Percentiles rank a stretch among this genome's conserved stretches.
phyloP scores from a whole-genome alignment of 2,888 invertebrate genomes.

The Rhamnusium bicolor region DNA sequence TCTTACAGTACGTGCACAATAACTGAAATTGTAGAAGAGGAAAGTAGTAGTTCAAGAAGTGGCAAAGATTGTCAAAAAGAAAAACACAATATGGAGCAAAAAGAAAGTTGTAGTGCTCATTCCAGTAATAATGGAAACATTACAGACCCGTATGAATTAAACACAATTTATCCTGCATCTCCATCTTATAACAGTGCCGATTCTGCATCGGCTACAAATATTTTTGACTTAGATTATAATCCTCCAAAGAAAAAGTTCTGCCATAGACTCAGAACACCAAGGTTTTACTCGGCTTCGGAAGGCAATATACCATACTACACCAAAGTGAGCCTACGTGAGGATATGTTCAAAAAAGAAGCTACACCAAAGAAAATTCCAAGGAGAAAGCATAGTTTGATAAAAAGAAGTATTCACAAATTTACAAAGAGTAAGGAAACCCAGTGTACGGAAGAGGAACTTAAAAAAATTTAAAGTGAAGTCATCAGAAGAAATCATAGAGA shows the following conservation, averaged over 20 bases:
- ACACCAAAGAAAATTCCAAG: background rate
- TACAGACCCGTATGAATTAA: background rate
- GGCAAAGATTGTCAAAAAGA: background rate
- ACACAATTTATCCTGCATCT: background rate
- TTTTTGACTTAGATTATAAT: constrained; percentile 47
- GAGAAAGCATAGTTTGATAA: background rate
- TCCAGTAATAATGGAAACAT: background rate
- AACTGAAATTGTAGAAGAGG: constrained; percentile 37
- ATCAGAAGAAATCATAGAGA: background rate
- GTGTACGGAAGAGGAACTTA: constrained; percentile 36
- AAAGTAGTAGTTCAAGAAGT: background rate
- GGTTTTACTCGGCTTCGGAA: constrained; percentile 41
- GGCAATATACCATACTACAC: constrained; percentile 47
- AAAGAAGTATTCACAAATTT: constrained; percentile 27
- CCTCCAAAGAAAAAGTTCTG: constrained; percentile 51
- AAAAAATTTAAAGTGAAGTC: background rate
- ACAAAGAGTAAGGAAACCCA: constrained; percentile 40
- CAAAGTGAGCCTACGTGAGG: constrained; percentile 43
- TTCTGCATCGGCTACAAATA: background rate
- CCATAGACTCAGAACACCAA: constrained; percentile 42
- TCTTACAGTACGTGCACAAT: constrained; percentile 33
- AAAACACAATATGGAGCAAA: background rate
- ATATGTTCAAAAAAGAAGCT: constrained; percentile 31
- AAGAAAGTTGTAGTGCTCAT: background rate
- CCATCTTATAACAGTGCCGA: background rate